Evolutionary conservation across 64 coral and sea anemone species (phyloP), one percentile per base, ranked within the genome.

Genomic region (Stichodactyla helianthus): DNA sequence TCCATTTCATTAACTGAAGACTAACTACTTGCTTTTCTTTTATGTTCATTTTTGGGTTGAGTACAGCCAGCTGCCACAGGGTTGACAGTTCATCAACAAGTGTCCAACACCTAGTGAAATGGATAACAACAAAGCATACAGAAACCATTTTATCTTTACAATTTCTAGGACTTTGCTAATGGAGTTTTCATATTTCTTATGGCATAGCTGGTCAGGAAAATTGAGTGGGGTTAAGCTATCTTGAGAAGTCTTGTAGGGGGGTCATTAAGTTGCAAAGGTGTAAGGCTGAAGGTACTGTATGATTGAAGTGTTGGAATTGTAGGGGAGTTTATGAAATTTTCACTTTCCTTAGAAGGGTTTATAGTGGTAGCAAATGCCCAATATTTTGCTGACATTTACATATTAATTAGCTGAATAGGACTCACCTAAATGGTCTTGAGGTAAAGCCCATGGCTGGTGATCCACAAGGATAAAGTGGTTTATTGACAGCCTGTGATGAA

Each of bases 371-470:
- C 35, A 44, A 44, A 44, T 44, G 35, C 0, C 35, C 35, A 44
- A 44, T 44, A 44, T 2, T 44, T 44, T 44, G 35, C 35, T 3
- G 35, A 44, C 35, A 44, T 44, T 44, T 3, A 44, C 1, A 44
- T 44, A 44, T 44, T 44, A 44, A 44, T 44, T 5, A 10, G 1
- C 10, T 59, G 56, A n/a, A 65, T 65, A 22, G 5, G 5, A 18
- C 62, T 87, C 82, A 92, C 90, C 78, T 54, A 23, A 79, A 92
- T 53, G 84, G 25, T 67, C 85, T 87, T 50, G 90, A 63, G 56
- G 90, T 92, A 56, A 92, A 92, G 9, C 90, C 90, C 64, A 60
- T 86, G 22, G 90, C 84, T 71, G 60, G 53, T 18, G 84, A 87
- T n/a, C 84, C 90, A 71, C 59, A 53, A 5, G 83, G 55, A 60